Evolutionary conservation across 2,888 invertebrate genomes (phyloP), one percentile per base, ranked within the genome.

Genomic region (Sarcophaga caerulescens): DNA sequence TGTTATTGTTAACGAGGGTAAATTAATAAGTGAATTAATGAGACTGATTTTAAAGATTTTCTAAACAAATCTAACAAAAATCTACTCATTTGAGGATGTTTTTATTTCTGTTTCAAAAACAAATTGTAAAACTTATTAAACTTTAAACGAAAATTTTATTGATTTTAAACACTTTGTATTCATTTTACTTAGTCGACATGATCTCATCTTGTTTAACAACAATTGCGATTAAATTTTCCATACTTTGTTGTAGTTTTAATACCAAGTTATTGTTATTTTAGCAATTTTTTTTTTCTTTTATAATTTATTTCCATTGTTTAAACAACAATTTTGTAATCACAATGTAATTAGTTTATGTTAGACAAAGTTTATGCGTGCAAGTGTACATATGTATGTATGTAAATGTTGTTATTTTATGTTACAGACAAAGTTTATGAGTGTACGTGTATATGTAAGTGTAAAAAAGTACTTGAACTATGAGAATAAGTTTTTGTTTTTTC

Each of bases 311-410:
- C 35, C 52, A 52, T 52, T 17, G 17, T 52, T 52, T 17, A 8
- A 35, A 19, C 35, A 52, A 66, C 35, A 17, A 44, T 44, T 66
- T 66, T 66, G 19, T 66, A 66, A 44, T 44, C 44, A 66, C 66
- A 66, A 19, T 44, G 66, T 66, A 11, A 35, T 35, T 23, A 14
- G 8, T 35, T 10, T n/a, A 25, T 8, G 14, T 25, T 63, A 3
- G 14, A 63, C 23, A 25, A n/a, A 19, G 10, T 25, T 2, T 25
- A 25, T 25, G 6, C 12, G 17, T 35, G 1, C 1, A 1, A 3
- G 8, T 17, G 12, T 63, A 25, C 63, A 17, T 63, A 14, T 14
- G 63, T 23, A 23, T 63, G n/a, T n/a, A n/a, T n/a, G n/a, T n/a
- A n/a, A 66, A 19, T 44, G 66, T 66, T 3, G 63, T 35, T 23